Percentiles rank a stretch among this genome's conserved stretches.
Evolutionary conservation across 2,113 vertebrate genomes (phyloP).

Genomic region (Colinus virginianus): DNA sequence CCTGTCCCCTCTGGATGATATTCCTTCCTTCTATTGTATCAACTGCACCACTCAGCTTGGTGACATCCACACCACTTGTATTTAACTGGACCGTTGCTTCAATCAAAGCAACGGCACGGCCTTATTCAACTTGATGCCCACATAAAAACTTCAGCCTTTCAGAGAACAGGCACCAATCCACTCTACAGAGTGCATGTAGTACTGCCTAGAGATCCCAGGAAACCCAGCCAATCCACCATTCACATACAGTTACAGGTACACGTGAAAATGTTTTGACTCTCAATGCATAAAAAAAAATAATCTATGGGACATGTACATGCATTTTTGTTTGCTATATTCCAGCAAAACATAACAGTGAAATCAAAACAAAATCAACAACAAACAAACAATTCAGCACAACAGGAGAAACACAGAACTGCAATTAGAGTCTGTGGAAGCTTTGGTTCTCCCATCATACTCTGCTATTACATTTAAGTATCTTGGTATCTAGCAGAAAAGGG

Average conservation of each 20-base stretch:
- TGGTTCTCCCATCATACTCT: background rate
- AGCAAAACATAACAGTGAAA: background rate
- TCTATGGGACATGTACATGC: background rate
- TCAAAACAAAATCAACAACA: background rate
- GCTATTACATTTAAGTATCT: background rate
- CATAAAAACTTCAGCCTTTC: background rate
- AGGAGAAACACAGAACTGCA: background rate
- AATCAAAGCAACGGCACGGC: background rate
- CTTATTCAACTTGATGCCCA: background rate
- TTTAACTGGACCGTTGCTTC: background rate
- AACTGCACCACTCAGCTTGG: background rate
- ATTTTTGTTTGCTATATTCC: background rate
- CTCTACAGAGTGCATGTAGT: background rate
- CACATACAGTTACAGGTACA: background rate
- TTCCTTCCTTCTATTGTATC: background rate
- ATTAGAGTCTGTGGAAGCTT: background rate
- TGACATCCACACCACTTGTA: background rate
- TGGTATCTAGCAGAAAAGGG: background rate
- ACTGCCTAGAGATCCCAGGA: background rate
- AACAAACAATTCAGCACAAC: background rate
- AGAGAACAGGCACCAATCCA: background rate
- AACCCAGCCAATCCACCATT: background rate
- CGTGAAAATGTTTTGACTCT: background rate
- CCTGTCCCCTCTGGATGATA: background rate
- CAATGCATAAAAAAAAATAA: background rate